Conservation (phyloP, 2,888 invertebrate species). For the Eupithecia vulgata region DNA sequence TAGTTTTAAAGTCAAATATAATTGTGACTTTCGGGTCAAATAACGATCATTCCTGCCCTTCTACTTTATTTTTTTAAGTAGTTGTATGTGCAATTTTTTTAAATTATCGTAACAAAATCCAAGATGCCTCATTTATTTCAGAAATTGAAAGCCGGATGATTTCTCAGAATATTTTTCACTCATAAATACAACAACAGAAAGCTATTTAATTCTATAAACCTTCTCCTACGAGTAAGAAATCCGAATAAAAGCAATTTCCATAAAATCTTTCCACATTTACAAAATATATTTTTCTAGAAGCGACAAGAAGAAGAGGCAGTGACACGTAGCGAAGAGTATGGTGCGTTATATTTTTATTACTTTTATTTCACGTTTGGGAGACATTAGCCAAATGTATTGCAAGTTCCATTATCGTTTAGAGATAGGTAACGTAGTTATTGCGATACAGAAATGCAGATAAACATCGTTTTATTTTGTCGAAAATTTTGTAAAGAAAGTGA, state of each 20-base stretch:
- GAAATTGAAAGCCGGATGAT: too few species aligned
- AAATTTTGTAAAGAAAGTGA: neutral
- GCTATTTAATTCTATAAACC: neutral
- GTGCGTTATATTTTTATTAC: conserved; percentile 38
- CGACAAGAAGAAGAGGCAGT: conserved; percentile 19
- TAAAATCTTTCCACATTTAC: conserved; percentile 24
- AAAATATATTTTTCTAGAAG: conserved; percentile 6
- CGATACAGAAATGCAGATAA: neutral
- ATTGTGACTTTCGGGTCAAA: neutral
- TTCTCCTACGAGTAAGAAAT: conserved; percentile 4
- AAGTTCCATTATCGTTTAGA: conserved; percentile 30
- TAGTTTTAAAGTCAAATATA: neutral
- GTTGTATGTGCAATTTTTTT: too few species aligned
- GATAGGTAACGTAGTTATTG: conserved; percentile 23
- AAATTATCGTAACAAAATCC: conserved; percentile 14
- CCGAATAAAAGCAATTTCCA: neutral
- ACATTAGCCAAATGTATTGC: conserved; percentile 39
- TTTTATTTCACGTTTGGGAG: conserved; percentile 42
- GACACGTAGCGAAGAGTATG: conserved; percentile 41
- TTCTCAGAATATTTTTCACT: conserved; percentile 6
- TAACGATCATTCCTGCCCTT: neutral
- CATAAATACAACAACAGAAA: conserved; percentile 10
- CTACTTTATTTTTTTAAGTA: neutral
- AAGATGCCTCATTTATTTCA: neutral
- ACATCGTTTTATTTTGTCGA: neutral